phyloP scores from a whole-genome alignment of 2,797 vertebrate species.

The Parotocinclus haroldoi region DNA sequence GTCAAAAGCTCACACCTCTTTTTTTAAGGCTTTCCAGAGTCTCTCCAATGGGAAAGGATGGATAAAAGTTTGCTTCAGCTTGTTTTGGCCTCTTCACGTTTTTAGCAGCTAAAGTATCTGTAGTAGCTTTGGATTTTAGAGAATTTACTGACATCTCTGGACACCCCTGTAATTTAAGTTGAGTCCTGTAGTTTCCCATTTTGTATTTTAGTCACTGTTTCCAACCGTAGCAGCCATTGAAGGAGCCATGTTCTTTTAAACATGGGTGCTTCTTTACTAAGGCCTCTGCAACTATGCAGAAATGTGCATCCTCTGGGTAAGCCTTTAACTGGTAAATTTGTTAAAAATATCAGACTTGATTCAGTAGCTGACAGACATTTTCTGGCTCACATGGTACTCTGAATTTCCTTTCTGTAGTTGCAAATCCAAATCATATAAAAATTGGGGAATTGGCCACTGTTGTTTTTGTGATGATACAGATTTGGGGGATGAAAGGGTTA shows the following conservation, averaged over 20 bases:
- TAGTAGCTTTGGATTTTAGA: conserved; percentile 31
- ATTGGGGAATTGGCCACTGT: conserved; percentile 25
- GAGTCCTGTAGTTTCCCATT: conserved; percentile 49
- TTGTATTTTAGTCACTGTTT: conserved; percentile 42
- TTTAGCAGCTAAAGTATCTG: too few relatives aligned
- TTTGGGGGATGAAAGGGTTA: conserved; percentile 21
- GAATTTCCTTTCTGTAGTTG: conserved; percentile 31
- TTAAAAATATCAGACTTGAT: conserved; percentile 40
- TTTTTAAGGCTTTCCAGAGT: conserved; percentile 28
- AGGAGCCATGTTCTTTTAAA: conserved; percentile 45
- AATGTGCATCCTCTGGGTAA: conserved; percentile 37
- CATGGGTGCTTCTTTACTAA: conserved; percentile 47
- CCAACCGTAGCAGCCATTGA: conserved; percentile 44
- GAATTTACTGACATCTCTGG: conserved; percentile 26
- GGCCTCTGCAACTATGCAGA: conserved; percentile 37
- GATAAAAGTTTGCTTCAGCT: conserved; percentile 43
- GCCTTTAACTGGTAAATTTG: conserved; percentile 33
- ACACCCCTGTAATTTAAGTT: conserved; percentile 43
- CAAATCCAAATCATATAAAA: conserved; percentile 31
- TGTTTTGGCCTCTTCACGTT: conserved; percentile 9
- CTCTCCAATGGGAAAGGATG: conserved; percentile 30
- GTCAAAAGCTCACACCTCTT: conserved; percentile 20
- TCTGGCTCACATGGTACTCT: conserved; percentile 13
- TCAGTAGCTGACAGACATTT: conserved; percentile 17
- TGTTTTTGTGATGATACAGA: conserved; percentile 29